Evolutionary conservation across 2,888 invertebrate species (phyloP).

Genomic region (Pristionchus arcanus): DNA sequence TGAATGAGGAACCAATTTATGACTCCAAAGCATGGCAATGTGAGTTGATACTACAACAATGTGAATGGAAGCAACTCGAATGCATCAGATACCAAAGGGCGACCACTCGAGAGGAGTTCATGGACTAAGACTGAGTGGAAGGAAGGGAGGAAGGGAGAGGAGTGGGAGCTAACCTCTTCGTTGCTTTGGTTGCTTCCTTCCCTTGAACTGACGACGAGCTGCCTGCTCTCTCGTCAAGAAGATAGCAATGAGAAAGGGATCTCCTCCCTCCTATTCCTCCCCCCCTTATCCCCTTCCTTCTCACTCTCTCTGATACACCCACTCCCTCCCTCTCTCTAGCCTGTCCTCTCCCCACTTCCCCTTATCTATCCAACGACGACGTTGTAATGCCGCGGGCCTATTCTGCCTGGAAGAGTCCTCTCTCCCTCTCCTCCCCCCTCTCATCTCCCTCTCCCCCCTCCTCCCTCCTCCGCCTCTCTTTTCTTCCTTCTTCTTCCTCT

Average conservation of each 20-base stretch:
- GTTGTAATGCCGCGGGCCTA: slow-evolving; percentile 39
- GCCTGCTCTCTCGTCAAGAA: slow-evolving; percentile 50
- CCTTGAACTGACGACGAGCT: slow-evolving; percentile 22
- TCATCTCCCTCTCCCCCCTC: neutral
- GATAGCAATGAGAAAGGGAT: slow-evolving; percentile 35
- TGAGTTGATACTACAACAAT: neutral
- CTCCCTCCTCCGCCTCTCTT: neutral
- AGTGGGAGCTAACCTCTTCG: slow-evolving; percentile 5
- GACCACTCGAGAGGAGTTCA: neutral
- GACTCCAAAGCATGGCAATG: neutral
- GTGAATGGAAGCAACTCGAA: neutral
- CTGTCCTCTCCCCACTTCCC: neutral
- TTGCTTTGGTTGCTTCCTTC: slow-evolving; percentile 25
- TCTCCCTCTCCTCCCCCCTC: neutral
- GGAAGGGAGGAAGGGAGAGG: neutral
- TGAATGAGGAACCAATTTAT: neutral
- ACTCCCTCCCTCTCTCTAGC: slow-evolving; percentile 27
- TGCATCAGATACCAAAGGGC: neutral
- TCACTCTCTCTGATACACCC: neutral
- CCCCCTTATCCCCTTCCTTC: neutral
- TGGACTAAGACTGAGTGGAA: neutral
- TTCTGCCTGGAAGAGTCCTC: slow-evolving; percentile 32
- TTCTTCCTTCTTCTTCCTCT: slow-evolving; percentile 47
- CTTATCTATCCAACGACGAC: neutral
- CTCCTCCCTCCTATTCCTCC: neutral